A percentile compares a stretch with the other conserved stretches of the same genome.
These are phyloP conservation scores for Ciconia nigra DNA, from an alignment of 2,797 vertebrate genomes.

Conservation along the genomic window DNA sequence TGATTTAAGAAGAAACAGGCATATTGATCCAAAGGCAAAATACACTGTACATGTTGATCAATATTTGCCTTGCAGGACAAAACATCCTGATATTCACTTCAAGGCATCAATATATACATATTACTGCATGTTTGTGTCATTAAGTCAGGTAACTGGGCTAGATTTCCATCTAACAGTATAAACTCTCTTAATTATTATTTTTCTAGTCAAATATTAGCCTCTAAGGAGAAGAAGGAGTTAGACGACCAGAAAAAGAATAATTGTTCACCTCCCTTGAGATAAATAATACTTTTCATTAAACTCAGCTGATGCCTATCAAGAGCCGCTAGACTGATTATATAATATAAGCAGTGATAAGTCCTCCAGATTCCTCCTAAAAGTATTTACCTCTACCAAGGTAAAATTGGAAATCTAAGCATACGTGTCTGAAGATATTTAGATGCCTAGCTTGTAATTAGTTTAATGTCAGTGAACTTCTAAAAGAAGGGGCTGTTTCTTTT, in stretches of 20 bases:
- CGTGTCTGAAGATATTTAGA: background rate
- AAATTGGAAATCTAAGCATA: background rate
- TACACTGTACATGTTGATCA: constrained; percentile 38
- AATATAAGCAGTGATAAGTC: background rate
- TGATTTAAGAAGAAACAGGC: constrained; percentile 53
- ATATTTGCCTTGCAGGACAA: constrained; percentile 55
- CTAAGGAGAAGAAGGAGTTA: constrained; percentile 47
- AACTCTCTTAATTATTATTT: constrained; percentile 47
- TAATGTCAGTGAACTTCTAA: background rate
- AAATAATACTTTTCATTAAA: constrained; percentile 61
- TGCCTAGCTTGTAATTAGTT: background rate
- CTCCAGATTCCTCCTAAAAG: background rate
- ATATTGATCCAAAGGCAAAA: constrained; percentile 57
- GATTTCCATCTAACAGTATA: constrained; percentile 26
- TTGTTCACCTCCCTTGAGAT: constrained; percentile 45
- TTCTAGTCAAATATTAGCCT: constrained; percentile 34
- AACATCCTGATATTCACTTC: constrained; percentile 46
- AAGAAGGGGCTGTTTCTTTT: background rate
- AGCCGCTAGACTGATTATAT: background rate
- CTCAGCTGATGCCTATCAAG: constrained; percentile 24
- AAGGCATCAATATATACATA: constrained; percentile 51
- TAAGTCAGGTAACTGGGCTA: constrained; percentile 43
- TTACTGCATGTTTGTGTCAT: constrained; percentile 39
- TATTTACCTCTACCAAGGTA: background rate
- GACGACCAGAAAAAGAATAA: constrained; percentile 60